Base-by-base conservation (phyloP, 1,140 invertebrate species). In the Apocrypta bakeri region DNA sequence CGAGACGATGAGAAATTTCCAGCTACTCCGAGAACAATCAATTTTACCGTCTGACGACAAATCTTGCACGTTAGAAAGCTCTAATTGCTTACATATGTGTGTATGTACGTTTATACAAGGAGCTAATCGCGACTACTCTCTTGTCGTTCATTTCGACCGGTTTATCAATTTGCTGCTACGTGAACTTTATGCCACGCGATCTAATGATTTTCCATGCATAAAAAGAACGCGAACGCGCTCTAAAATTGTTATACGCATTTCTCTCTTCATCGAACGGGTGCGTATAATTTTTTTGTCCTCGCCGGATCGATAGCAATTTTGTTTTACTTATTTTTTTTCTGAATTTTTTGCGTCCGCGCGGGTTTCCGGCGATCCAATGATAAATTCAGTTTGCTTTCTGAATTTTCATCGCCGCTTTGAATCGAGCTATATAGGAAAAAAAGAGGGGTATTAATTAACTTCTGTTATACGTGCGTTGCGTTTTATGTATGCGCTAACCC, bases 1-100 rank as follows among this genome's bases (percentile, higher is more conserved):
- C 48, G 61, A 68, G 40, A 81, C 48, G 33, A 63, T 73, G 56
- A 81, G 48, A 81, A 81, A 81, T 73, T 40, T 73, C 31, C 31
- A 40, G 29, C 27, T 11, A 24, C 33, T 37, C 3, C 33, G 9
- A 9, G 33, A 27, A 72, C 78, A 72, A 79, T 79, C 78, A 79
- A 79, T 21, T 56, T 8, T 11, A 8, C n/a, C 0, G 31, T 72
- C 3, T 37, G 79, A 64, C 48, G 25, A 80, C 71, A 80, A 80
- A 73, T 80, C 72, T 80, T 14, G 27, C n/a, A 29, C 42, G 24
- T 56, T n/a, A 1, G 48, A 56, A 56, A 56, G 37, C 66, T 71
- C 40, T 71, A 42, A 79, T 79, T 71, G 40, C 21, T 56, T 56
- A n/a, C n/a, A n/a, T 27, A 29, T 4, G 63, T 12, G 21, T n/a